Percentiles rank a stretch among this genome's conserved stretches.
Evolutionary conservation across 2,888 invertebrate species (phyloP).

Genomic region (Endomychus coccineus): DNA sequence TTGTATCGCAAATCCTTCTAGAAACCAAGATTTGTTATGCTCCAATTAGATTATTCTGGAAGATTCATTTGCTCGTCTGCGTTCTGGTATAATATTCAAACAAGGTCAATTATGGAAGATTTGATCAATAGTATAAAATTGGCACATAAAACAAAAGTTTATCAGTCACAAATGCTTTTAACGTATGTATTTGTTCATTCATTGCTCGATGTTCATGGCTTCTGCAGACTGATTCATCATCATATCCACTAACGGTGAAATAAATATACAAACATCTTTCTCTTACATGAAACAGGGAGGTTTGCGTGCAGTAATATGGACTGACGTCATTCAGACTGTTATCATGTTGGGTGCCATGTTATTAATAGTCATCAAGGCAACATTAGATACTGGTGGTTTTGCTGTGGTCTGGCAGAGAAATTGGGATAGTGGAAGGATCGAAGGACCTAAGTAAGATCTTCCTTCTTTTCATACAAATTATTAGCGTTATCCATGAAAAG

Average conservation of each 20-base stretch:
- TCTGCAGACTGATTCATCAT: no score
- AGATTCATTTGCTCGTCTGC: no score
- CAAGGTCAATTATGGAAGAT: no score
- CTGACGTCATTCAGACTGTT: constrained; percentile 71
- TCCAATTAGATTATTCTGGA: no score
- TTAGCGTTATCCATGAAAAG: background rate
- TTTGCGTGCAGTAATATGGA: constrained; percentile 75
- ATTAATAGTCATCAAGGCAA: constrained; percentile 66
- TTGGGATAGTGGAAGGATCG: constrained; percentile 61
- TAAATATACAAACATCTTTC: background rate
- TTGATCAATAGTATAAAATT: no score
- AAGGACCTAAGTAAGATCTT: constrained; percentile 56
- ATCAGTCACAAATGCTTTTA: no score
- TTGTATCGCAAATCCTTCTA: no score
- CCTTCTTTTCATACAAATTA: background rate
- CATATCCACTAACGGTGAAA: background rate
- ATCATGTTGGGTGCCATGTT: constrained; percentile 70
- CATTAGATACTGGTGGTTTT: constrained; percentile 63
- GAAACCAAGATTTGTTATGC: no score
- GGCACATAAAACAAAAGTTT: no score
- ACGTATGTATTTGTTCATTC: no score
- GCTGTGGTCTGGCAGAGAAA: constrained; percentile 58
- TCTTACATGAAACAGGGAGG: constrained; percentile 68
- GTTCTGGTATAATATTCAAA: no score
- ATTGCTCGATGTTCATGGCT: no score